Percentiles rank a stretch among this genome's conserved stretches.
Conservation (phyloP, 2,888 invertebrate species). For the Odontothrips loti region DNA sequence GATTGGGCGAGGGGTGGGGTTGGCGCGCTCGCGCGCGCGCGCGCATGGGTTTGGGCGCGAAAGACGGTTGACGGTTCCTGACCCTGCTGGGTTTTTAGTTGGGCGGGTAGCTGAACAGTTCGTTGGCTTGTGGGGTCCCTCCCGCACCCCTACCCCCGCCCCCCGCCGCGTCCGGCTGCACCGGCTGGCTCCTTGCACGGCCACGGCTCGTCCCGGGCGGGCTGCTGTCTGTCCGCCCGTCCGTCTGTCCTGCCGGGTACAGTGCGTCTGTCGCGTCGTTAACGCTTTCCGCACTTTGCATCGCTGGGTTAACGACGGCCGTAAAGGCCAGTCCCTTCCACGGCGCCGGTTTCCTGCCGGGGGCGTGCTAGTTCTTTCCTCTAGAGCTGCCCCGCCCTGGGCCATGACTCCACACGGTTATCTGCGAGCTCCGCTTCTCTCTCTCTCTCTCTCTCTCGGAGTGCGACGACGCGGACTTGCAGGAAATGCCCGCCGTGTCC, state of each 20-base stretch:
- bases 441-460: neutral
- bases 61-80: neutral
- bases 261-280: neutral
- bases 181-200: neutral
- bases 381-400: neutral
- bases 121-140: neutral
- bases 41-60: neutral
- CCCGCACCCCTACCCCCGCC: neutral
- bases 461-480: neutral
- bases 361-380: neutral
- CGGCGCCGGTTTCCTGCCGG: too few relatives aligned
- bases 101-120: neutral
- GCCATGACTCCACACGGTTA: neutral
- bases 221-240: neutral
- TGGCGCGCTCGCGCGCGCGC: neutral
- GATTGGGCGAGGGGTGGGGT: neutral
- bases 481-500: too few relatives aligned
- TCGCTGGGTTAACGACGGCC: too few relatives aligned
- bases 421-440: neutral
- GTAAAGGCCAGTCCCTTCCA: too few relatives aligned
- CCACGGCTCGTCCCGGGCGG: too few relatives aligned
- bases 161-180: neutral
- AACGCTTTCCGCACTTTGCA: neutral
- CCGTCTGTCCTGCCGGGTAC: neutral
- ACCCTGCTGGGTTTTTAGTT: neutral